Percentiles rank a stretch among this genome's conserved stretches.
These are phyloP conservation scores for Silurus asotus DNA, from an alignment of 2,113 vertebrate genomes.

Conservation along the genomic window DNA sequence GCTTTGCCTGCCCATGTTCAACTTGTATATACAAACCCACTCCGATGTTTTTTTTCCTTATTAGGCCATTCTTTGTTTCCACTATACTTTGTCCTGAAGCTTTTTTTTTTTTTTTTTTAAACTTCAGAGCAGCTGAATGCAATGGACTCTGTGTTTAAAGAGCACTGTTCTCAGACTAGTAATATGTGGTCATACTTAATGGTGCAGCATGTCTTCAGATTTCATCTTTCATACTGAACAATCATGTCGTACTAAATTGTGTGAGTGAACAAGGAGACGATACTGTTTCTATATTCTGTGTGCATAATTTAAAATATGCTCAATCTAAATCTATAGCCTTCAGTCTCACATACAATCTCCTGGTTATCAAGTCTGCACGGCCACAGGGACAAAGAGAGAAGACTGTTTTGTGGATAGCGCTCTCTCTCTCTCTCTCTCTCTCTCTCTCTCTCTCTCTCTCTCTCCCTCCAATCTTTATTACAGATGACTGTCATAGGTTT, in stretches of 20 bases:
- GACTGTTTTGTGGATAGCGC: neutral
- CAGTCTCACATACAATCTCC: neutral
- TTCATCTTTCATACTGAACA: neutral
- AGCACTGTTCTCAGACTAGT: neutral
- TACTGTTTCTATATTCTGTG: slow-evolving; percentile 19
- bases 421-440: neutral
- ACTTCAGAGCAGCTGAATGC: neutral
- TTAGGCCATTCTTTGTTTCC: neutral
- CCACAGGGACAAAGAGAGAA: neutral
- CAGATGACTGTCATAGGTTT: neutral
- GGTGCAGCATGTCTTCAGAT: neutral
- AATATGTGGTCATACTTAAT: neutral
- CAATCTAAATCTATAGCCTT: neutral
- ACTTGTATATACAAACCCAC: neutral
- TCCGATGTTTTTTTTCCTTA: slow-evolving; percentile 1
- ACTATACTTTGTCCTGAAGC: neutral
- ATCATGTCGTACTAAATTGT: neutral
- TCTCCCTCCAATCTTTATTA: neutral
- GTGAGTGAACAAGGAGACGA: slow-evolving; percentile 14
- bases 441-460: neutral
- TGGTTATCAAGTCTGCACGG: neutral
- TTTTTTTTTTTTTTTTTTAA: neutral
- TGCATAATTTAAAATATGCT: neutral
- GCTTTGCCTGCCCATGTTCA: neutral
- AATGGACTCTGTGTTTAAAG: neutral